These are phyloP conservation scores for Blastobasis adustella DNA, from an alignment of 2,888 invertebrate genomes.

Conservation along the genomic window DNA sequence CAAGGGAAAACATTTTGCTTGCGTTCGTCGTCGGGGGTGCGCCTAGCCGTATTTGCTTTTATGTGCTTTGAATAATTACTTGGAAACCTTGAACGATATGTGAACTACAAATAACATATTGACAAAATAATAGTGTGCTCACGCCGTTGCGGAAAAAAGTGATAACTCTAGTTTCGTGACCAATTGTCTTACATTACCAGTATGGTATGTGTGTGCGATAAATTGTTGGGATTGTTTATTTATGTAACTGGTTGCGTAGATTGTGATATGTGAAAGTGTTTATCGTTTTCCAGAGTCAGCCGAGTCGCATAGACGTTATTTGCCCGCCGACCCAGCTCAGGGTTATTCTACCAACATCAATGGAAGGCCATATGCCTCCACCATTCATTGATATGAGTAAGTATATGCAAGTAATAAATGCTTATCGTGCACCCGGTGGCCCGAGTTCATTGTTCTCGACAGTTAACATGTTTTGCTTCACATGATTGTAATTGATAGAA, in stretches of 20 bases:
- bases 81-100: conserved; percentile 43
- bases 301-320: conserved; percentile 41
- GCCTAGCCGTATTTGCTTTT: conserved; percentile 16
- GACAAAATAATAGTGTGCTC: conserved; percentile 16
- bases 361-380: conserved; percentile 48
- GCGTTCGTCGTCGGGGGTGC: conserved; percentile 22
- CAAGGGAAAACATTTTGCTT: background rate
- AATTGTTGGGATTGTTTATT: conserved; percentile 48
- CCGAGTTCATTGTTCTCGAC: conserved; percentile 10
- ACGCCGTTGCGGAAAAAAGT: conserved; percentile 9
- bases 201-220: conserved; percentile 35
- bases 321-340: conserved; percentile 50
- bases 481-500: too few species aligned
- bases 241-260: conserved; percentile 46
- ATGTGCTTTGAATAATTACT: conserved; percentile 24
- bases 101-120: conserved; percentile 26
- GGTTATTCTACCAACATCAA: conserved; percentile 51
- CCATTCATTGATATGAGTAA: conserved; percentile 56
- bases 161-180: conserved; percentile 7
- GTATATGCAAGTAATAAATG: conserved; percentile 18
- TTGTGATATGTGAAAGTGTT: conserved; percentile 41
- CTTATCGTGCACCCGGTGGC: conserved; percentile 7
- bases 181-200: conserved; percentile 11
- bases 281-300: conserved; percentile 48
- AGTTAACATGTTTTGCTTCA: background rate